Evolutionary conservation across 92 coral and sea anemone species (phyloP).

Genomic region (Palythoa grandiflora): DNA sequence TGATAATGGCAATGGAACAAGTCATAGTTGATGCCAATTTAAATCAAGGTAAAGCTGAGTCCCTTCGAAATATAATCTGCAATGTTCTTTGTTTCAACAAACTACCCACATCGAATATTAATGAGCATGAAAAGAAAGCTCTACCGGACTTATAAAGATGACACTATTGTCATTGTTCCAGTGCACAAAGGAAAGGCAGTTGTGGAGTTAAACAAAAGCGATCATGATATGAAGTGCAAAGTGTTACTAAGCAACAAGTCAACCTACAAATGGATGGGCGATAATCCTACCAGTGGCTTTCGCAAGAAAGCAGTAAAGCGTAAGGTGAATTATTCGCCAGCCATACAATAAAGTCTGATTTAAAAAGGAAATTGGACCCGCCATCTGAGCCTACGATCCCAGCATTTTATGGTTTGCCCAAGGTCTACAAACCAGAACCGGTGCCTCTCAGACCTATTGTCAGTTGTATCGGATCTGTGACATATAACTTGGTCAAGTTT

Average conservation of each 20-base stretch:
- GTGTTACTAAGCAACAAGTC: constrained; percentile 24
- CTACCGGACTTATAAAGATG: neutral
- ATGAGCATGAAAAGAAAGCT: neutral
- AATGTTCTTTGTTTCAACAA: neutral
- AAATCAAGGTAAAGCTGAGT: constrained; percentile 4
- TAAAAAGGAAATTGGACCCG: constrained; percentile 51
- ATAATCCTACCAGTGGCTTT: constrained; percentile 48
- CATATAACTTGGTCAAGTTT: constrained; percentile 4
- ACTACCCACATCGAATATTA: neutral
- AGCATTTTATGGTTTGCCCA: constrained; percentile 37
- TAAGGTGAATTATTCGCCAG: constrained; percentile 9
- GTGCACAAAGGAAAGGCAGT: neutral
- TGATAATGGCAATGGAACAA: neutral
- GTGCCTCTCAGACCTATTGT: constrained; percentile 51
- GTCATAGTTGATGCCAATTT: constrained; percentile 1
- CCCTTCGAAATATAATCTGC: neutral
- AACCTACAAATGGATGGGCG: constrained; percentile 39
- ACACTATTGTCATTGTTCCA: neutral
- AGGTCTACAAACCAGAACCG: constrained; percentile 48
- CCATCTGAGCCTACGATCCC: constrained; percentile 40
- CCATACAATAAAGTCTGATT: constrained; percentile 33
- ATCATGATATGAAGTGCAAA: constrained; percentile 41
- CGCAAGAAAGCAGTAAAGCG: constrained; percentile 12
- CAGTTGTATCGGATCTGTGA: constrained; percentile 47
- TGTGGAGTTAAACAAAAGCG: constrained; percentile 36